Evolutionary conservation across 1,140 invertebrate genomes (phyloP), one percentile per base, ranked within the genome.

Genomic region (Aplysia californica): DNA sequence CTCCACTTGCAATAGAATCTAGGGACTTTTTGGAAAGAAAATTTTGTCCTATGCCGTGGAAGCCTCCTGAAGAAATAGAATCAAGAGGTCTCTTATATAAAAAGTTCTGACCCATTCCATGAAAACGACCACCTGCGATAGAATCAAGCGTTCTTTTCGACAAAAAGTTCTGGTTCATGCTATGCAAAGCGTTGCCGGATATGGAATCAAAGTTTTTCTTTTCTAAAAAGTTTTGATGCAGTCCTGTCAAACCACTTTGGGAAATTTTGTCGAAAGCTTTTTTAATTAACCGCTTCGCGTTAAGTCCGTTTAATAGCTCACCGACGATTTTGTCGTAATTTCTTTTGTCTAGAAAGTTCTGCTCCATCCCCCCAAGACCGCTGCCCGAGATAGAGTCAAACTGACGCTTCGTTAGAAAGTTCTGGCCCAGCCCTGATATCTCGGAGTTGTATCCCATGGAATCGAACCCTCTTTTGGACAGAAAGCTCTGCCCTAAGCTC

Each of bases 181-280:
- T 35, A 21, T 35, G 44, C n/a, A 67, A 67, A 1, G 35, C 21
- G 29, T 29, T 36, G 38, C 31, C 33, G 1, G 35, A 35, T 38
- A 67, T 67, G 20, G 65, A 67, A 38, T 67, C 65, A 38, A 67
- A 67, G 4, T 39, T 67, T 2, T 39, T 18, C 44, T 67, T 67
- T 3, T 29, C 65, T 3, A 67, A 21, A 35, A 35, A 66, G 23
- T 66, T 66, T 66, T 66, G 64, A 6, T 66, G 33, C 6, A 66
- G 5, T 6, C 64, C 64, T 10, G 64, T 35, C 33, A 66, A 66
- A 6, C 64, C 33, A 35, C 33, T 66, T 4, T 23, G 18, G 20
- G 31, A 29, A 31, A 66, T 66, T 31, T 29, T 35, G 26, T 66
- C 64, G 38, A 66, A 66, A 31, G 3, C 15, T 35, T 23, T 29